These are phyloP conservation scores for Pseudocheirus occidentalis DNA, from an alignment of 2,797 vertebrate genomes.

Conservation along the genomic window DNA sequence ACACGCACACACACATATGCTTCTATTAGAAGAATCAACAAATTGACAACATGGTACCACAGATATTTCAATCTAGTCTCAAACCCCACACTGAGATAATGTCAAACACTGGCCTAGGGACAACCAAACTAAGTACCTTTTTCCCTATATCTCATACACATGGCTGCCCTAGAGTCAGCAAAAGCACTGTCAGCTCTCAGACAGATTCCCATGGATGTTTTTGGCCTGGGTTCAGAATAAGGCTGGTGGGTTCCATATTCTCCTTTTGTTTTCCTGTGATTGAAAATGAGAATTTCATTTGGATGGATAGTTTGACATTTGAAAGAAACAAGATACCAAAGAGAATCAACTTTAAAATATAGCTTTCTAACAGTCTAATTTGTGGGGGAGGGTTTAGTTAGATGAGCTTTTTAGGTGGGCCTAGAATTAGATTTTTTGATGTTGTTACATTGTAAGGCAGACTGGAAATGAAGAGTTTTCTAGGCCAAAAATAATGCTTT, in stretches of 20 bases:
- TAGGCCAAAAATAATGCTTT: constrained; percentile 9
- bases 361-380: background rate
- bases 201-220: constrained; percentile 54
- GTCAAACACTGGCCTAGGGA: constrained; percentile 3
- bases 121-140: constrained; percentile 22
- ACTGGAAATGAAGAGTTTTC: constrained; percentile 5
- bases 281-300: constrained; percentile 51
- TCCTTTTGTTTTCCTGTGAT: background rate
- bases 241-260: background rate
- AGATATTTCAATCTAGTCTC: constrained; percentile 28
- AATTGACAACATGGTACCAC: background rate
- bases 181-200: background rate
- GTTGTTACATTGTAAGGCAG: constrained; percentile 11
- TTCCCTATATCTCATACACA: background rate
- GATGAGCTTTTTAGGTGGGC: background rate
- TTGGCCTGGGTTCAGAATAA: constrained; percentile 54
- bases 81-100: constrained; percentile 49
- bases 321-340: constrained; percentile 47
- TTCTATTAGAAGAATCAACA: background rate
- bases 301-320: constrained; percentile 51
- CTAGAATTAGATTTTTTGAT: constrained; percentile 52
- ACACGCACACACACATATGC: too few species aligned
- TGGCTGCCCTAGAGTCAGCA: constrained; percentile 15
- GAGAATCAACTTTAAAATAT: constrained; percentile 26
- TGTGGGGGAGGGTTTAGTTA: background rate